Conservation (phyloP, 1,140 invertebrate genomes). For the Condylostylus longicornis region DNA sequence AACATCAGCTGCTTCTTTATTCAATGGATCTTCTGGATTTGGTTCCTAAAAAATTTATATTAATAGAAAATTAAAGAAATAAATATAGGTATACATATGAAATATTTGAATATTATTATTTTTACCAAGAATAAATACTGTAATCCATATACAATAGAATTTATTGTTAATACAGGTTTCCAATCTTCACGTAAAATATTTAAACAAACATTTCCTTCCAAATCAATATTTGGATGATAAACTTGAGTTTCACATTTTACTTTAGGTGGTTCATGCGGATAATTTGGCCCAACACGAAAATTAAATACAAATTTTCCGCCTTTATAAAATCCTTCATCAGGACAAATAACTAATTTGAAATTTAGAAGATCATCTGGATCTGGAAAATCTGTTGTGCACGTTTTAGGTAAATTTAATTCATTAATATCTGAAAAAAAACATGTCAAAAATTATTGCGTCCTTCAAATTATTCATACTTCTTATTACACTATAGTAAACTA, state of each 20-base stretch:
- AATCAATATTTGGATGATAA: slow-evolving; percentile 90
- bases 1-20: slow-evolving; percentile 98
- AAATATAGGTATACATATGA: slow-evolving; percentile 2
- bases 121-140: slow-evolving; percentile 93
- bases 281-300: slow-evolving; percentile 91
- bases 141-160: slow-evolving; percentile 94
- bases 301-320: slow-evolving; percentile 89
- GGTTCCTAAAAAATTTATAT: slow-evolving; percentile 58
- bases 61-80: neutral
- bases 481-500: no score
- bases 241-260: slow-evolving; percentile 89
- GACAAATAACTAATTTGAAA: slow-evolving; percentile 92
- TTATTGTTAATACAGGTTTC: slow-evolving; percentile 96
- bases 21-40: slow-evolving; percentile 95
- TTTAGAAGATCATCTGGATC: slow-evolving; percentile 90
- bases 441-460: neutral
- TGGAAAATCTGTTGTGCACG: slow-evolving; percentile 89
- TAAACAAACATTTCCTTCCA: slow-evolving; percentile 87
- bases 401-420: slow-evolving; percentile 93
- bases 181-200: slow-evolving; percentile 95
- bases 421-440: slow-evolving; percentile 78
- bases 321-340: slow-evolving; percentile 95
- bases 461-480: no score
- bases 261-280: slow-evolving; percentile 92
- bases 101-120: slow-evolving; percentile 8